Conservation (phyloP, 2,888 invertebrate species). For the Megastigmus dorsalis region DNA sequence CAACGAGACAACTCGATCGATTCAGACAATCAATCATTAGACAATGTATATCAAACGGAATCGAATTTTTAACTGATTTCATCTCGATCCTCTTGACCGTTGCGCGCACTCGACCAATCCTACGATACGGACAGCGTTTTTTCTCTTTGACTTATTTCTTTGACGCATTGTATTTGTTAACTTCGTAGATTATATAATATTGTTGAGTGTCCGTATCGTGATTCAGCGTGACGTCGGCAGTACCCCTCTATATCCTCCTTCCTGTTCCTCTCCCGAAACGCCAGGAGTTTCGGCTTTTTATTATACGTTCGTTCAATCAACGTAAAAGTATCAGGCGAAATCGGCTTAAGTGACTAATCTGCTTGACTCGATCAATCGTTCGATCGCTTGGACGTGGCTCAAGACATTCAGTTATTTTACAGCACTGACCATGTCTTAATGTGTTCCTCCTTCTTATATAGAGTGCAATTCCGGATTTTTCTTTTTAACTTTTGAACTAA, state of each 20-base stretch:
- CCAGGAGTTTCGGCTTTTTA: constrained; percentile 49
- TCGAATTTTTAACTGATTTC: constrained; percentile 32
- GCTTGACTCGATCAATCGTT: constrained; percentile 47
- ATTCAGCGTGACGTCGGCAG: constrained; percentile 36
- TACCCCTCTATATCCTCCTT: neutral
- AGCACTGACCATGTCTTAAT: constrained; percentile 8
- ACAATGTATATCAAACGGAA: constrained; percentile 3
- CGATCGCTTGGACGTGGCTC: constrained; percentile 29
- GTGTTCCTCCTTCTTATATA: constrained; percentile 23
- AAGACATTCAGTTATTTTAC: neutral
- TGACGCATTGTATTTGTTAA: constrained; percentile 68
- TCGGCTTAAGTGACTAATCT: constrained; percentile 47
- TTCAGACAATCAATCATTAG: constrained; percentile 49
- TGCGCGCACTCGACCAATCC: constrained; percentile 22
- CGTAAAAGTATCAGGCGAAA: constrained; percentile 46
- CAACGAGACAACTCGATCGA: constrained; percentile 38
- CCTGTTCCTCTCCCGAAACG: neutral
- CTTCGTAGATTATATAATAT: constrained; percentile 69
- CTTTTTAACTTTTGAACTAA: constrained; percentile 27
- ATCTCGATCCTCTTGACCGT: constrained; percentile 17
- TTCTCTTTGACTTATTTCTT: constrained; percentile 23
- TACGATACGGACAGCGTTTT: constrained; percentile 46
- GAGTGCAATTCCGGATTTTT: constrained; percentile 40
- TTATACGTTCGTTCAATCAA: constrained; percentile 37
- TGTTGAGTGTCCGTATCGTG: constrained; percentile 61